phyloP scores from a whole-genome alignment of 2,888 invertebrate species.

The Synergus laeviventris region DNA sequence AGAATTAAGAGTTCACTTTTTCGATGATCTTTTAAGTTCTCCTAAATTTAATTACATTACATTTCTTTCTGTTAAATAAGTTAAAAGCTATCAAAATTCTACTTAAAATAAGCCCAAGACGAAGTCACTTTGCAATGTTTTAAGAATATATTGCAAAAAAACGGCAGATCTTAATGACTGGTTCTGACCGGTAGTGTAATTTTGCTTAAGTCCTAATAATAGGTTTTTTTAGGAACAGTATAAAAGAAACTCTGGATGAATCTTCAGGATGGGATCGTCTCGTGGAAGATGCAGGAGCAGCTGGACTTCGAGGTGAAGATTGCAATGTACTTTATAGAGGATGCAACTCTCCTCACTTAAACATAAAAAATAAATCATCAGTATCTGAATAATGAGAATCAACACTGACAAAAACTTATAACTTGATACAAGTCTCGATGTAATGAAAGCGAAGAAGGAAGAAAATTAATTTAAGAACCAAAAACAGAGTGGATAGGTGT shows the following conservation, averaged over 20 bases:
- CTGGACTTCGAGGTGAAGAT: slow-evolving; percentile 69
- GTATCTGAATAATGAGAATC: neutral
- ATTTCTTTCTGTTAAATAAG: too few relatives aligned
- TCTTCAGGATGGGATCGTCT: slow-evolving; percentile 70
- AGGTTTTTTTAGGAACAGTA: slow-evolving; percentile 56
- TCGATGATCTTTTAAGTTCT: too few relatives aligned
- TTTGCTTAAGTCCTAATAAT: neutral
- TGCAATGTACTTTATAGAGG: slow-evolving; percentile 70
- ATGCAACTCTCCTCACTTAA: slow-evolving; percentile 54
- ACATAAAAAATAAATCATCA: neutral
- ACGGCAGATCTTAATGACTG: too few relatives aligned
- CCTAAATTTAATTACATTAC: too few relatives aligned
- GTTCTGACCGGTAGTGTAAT: neutral
- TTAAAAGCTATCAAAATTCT: too few relatives aligned
- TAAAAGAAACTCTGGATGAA: slow-evolving; percentile 62
- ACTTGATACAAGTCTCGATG: neutral
- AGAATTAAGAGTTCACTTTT: too few relatives aligned
- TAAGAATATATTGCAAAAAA: too few relatives aligned
- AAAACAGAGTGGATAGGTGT: too few relatives aligned
- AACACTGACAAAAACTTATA: neutral
- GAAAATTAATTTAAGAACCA: too few relatives aligned
- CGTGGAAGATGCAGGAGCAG: slow-evolving; percentile 69
- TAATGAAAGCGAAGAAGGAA: too few relatives aligned
- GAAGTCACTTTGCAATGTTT: too few relatives aligned
- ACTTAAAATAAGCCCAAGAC: too few relatives aligned